Evolutionary conservation across 92 coral and sea anemone species (phyloP), one percentile per base, ranked within the genome.

Genomic region (Ricordea florida): DNA sequence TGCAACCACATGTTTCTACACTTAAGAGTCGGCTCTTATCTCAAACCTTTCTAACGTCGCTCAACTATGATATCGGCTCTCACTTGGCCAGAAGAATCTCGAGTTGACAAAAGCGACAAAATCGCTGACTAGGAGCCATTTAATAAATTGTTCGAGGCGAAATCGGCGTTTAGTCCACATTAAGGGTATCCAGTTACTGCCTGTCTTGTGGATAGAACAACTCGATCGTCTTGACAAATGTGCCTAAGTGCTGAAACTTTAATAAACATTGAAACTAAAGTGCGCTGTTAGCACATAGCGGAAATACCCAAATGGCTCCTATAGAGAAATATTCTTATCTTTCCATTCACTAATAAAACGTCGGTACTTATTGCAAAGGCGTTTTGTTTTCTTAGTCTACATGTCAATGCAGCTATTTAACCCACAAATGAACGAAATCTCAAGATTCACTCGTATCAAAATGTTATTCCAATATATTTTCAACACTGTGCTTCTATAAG

Each of bases 291-390:
- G 59, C 57, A 51, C 34, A 46, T 32, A 40, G 80, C 80, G 80
- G 80, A 73, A 73, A 73, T 73, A 58, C 80, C 80, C 45, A 58
- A 73, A 73, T 73, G 60, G 70, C 58, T 61, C 80, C 80, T 26
- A 73, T 73, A 20, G 80, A 59, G 80, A 61, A 15, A 57, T 57
- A 51, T 25, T 72, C 68, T 40, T 55, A 40, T 57, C 59, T 44
- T 61, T 60, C 80, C 48, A 73, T 73, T 73, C 70, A 73, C 43
- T 48, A 73, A 73, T 73, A 73, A 73, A 58, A 58, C 60, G 60
- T 59, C 80, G 80, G 80, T 59, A 33, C 58, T 73, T 73, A 58
- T n/a, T 29, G 58, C 58, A 47, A 57, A 45, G 80, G 35, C 35
- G 17, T 30, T 31, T 31, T 24, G 53, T 52, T 56, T 35, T 35